Evolutionary conservation across 2,888 invertebrate genomes (phyloP).

Genomic region (Phytoseiulus persimilis): DNA sequence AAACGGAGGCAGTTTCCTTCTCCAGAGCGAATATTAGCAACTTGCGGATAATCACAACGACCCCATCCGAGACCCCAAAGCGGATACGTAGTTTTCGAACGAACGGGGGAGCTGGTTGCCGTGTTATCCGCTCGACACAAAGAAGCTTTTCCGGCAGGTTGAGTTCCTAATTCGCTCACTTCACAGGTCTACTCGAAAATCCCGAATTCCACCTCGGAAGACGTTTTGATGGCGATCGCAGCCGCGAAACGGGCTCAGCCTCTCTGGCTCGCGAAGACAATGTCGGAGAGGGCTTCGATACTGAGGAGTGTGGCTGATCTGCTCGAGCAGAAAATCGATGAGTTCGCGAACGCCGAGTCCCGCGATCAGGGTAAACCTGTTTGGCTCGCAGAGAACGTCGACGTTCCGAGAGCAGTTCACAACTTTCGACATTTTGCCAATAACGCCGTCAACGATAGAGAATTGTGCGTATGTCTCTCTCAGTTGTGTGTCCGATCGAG

Average conservation of each 20-base stretch:
- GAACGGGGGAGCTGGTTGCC: too few species aligned
- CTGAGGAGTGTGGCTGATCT: slow-evolving; percentile 53
- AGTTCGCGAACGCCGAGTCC: slow-evolving; percentile 54
- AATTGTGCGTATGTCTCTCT: slow-evolving; percentile 48
- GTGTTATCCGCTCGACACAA: too few species aligned
- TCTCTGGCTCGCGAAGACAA: slow-evolving; percentile 52
- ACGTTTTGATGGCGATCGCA: background rate
- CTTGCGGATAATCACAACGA: background rate
- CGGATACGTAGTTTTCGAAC: too few species aligned
- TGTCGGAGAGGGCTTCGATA: slow-evolving; percentile 51
- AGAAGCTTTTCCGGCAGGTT: too few species aligned
- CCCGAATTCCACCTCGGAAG: background rate
- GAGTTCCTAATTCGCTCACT: too few species aligned
- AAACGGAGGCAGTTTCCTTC: background rate
- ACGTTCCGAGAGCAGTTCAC: slow-evolving; percentile 55
- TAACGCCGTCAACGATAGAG: slow-evolving; percentile 50
- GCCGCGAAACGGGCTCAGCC: slow-evolving; percentile 13
- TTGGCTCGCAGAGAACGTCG: slow-evolving; percentile 52
- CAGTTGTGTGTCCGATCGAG: too few species aligned
- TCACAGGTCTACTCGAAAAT: background rate
- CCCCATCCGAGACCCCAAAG: background rate
- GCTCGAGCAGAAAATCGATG: slow-evolving; percentile 52
- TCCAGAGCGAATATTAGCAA: background rate
- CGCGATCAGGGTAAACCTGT: slow-evolving; percentile 57
- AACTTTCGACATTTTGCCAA: slow-evolving; percentile 56